Conservation (phyloP, 2,888 invertebrate genomes). For the Caradrina kadenii region DNA sequence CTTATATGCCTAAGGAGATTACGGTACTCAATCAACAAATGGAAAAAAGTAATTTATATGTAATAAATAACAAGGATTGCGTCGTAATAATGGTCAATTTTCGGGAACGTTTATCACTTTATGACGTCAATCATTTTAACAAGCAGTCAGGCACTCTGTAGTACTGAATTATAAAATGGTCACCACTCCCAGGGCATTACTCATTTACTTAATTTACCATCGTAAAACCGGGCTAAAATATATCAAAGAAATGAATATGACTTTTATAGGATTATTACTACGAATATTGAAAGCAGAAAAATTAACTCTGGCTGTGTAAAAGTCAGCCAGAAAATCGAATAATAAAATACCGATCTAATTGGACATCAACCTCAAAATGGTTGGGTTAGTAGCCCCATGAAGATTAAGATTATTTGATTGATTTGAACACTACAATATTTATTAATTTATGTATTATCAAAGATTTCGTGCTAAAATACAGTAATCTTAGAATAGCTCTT, state of each 20-base stretch:
- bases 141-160: not conserved
- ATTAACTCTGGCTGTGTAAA: no score
- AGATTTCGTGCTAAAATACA: no score
- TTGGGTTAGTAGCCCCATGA: no score
- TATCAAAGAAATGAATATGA: not conserved
- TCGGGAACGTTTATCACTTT: conserved; percentile 10
- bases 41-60: conserved; percentile 1
- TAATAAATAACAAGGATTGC: conserved; percentile 28
- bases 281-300: no score
- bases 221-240: not conserved
- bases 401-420: no score
- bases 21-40: conserved; percentile 27
- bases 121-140: conserved; percentile 17
- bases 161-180: not conserved
- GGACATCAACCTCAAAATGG: no score
- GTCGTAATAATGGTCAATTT: conserved; percentile 15
- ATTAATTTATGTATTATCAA: no score
- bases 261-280: no score
- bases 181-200: conserved; percentile 2
- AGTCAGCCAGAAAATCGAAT: no score
- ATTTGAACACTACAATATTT: no score
- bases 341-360: no score
- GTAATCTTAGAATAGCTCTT: not conserved
- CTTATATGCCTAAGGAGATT: conserved; percentile 29
- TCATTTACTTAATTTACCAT: conserved; percentile 4